phyloP scores from a whole-genome alignment of 1,140 invertebrate species.

The Ceratina calcarata region DNA sequence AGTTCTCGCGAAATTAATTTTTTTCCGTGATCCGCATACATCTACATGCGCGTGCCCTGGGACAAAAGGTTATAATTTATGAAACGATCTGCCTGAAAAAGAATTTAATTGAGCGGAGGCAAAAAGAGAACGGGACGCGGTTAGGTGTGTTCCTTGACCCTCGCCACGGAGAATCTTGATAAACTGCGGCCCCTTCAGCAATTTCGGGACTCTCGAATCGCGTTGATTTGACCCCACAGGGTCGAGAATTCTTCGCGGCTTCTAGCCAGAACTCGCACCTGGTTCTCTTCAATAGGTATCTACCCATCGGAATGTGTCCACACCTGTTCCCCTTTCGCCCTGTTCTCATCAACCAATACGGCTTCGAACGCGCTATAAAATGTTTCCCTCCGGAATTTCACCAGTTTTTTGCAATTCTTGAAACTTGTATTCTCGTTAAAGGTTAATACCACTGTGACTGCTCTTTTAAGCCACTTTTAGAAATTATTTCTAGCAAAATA shows the following conservation, averaged over 20 bases:
- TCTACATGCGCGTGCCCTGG: too few species aligned
- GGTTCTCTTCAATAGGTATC: conserved; percentile 10
- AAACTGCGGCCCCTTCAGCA: conserved; percentile 51
- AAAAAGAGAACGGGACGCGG: conserved; percentile 38
- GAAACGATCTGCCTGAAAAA: conserved; percentile 64
- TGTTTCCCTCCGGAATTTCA: neutral
- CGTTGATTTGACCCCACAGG: conserved; percentile 35
- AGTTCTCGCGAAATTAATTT: too few species aligned
- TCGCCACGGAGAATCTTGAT: conserved; percentile 56
- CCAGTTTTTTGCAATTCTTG: neutral
- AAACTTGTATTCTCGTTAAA: neutral
- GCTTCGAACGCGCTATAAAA: neutral
- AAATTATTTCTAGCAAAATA: too few species aligned
- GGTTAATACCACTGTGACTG: too few species aligned
- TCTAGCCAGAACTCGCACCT: conserved; percentile 47
- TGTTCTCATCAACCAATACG: conserved; percentile 1
- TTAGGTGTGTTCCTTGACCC: conserved; percentile 42
- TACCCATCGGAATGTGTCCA: conserved; percentile 4
- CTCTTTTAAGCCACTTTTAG: too few species aligned
- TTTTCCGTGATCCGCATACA: too few species aligned
- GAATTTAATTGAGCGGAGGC: conserved; percentile 67
- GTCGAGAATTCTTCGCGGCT: conserved; percentile 48
- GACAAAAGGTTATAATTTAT: conserved; percentile 56
- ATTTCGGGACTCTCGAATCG: conserved; percentile 43
- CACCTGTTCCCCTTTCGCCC: conserved; percentile 9